Conservation (phyloP, 2,113 vertebrate species). For the Uria aalge region DNA sequence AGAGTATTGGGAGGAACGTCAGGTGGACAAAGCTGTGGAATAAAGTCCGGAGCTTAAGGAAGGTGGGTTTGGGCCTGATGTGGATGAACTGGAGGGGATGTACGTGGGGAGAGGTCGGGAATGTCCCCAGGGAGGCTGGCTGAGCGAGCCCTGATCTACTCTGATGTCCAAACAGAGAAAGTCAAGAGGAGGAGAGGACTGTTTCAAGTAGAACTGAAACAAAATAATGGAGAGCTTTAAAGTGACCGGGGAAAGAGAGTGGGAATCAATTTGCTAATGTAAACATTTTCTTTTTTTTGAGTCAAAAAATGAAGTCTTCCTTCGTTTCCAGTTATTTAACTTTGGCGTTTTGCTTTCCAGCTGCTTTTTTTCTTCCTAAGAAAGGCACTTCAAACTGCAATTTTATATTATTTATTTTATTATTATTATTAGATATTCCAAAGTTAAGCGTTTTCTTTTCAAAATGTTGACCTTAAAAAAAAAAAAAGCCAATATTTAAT, state of each 20-base stretch:
- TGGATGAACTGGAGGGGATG: neutral
- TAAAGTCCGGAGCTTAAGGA: neutral
- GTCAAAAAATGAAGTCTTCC: neutral
- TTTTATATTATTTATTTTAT: neutral
- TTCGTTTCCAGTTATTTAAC: neutral
- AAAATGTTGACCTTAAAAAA: neutral
- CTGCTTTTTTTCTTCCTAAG: neutral
- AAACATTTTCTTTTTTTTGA: neutral
- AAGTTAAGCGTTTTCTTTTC: neutral
- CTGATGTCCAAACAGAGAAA: neutral
- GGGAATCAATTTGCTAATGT: neutral
- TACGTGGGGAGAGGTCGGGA: neutral
- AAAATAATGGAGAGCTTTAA: neutral
- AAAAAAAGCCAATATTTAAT: neutral
- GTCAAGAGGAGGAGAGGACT: neutral
- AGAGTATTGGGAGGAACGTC: neutral
- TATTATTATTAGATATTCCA: neutral
- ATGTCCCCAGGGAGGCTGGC: neutral
- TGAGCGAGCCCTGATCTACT: neutral
- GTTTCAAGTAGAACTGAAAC: neutral
- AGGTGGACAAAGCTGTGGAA: neutral
- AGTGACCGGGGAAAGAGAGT: neutral
- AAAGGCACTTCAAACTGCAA: neutral
- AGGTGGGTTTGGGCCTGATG: neutral
- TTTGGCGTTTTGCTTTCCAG: neutral